These are phyloP conservation scores for Centropus unirufus DNA, from an alignment of 2,113 vertebrate genomes.

Conservation along the genomic window DNA sequence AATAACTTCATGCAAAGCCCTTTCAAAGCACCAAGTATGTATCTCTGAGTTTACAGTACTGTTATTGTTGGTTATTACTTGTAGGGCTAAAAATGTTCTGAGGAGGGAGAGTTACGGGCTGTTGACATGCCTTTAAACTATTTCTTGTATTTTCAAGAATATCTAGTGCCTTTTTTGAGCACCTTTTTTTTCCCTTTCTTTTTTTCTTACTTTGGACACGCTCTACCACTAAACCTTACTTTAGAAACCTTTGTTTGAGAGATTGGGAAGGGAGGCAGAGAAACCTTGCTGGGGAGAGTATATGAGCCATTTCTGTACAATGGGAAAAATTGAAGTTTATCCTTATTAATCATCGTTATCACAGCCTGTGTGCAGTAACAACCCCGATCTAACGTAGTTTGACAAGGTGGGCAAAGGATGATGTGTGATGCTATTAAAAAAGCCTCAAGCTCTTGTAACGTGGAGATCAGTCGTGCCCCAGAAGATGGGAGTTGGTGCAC, in stretches of 20 bases:
- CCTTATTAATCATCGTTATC: neutral
- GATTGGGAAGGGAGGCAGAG: neutral
- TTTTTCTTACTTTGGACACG: neutral
- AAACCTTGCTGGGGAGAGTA: neutral
- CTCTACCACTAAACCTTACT: neutral
- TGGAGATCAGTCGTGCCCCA: neutral
- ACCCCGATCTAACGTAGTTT: neutral
- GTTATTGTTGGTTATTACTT: neutral
- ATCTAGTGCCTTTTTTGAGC: neutral
- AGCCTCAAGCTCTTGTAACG: neutral
- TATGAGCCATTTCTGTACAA: neutral
- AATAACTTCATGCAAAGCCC: conserved; percentile 33
- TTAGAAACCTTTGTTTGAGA: neutral
- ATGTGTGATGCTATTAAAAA: neutral
- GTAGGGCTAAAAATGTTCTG: conserved; percentile 3
- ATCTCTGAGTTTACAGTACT: neutral
- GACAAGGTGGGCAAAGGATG: neutral
- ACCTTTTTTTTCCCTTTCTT: neutral
- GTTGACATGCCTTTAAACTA: conserved; percentile 22
- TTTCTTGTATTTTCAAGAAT: neutral
- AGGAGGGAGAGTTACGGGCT: neutral
- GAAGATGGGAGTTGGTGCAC: neutral
- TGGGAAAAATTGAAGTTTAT: neutral
- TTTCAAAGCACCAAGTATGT: conserved; percentile 35
- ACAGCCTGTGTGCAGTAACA: neutral